Conservation (phyloP, 1,140 invertebrate species). For the Helicoverpa zea region DNA sequence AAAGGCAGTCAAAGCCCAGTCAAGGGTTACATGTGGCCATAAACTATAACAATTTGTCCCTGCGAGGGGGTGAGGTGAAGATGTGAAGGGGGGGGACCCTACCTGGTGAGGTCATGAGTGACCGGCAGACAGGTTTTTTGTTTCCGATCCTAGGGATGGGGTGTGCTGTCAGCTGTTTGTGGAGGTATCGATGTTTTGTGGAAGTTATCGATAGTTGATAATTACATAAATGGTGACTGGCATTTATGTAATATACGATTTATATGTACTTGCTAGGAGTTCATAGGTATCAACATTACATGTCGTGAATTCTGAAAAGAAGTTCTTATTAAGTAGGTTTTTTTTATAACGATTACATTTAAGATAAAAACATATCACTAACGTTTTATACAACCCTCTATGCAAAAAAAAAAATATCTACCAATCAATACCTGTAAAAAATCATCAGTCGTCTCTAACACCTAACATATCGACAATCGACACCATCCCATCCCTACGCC, state of each 20-base stretch:
- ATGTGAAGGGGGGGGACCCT: slow-evolving; percentile 49
- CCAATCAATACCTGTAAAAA: no score
- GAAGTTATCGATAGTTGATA: neutral
- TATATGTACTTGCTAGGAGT: no score
- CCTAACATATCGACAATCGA: slow-evolving; percentile 12
- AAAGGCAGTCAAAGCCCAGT: neutral
- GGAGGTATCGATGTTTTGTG: slow-evolving; percentile 42
- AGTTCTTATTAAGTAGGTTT: no score
- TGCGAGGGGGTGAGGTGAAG: slow-evolving; percentile 1
- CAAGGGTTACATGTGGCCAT: slow-evolving; percentile 48
- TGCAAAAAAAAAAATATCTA: no score
- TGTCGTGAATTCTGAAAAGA: no score
- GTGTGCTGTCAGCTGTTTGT: slow-evolving; percentile 47
- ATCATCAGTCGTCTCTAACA: neutral
- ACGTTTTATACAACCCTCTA: no score
- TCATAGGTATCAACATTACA: no score
- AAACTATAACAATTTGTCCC: slow-evolving; percentile 59
- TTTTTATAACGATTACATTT: no score
- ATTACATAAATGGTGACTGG: no score
- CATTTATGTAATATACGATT: no score
- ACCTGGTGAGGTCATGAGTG: slow-evolving; percentile 66
- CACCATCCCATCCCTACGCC: slow-evolving; percentile 2
- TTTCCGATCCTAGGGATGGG: slow-evolving; percentile 49
- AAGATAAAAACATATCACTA: no score
- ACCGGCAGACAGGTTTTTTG: slow-evolving; percentile 67